phyloP scores from a whole-genome alignment of 2,113 vertebrate species.

The Cricetomys ansorgei region DNA sequence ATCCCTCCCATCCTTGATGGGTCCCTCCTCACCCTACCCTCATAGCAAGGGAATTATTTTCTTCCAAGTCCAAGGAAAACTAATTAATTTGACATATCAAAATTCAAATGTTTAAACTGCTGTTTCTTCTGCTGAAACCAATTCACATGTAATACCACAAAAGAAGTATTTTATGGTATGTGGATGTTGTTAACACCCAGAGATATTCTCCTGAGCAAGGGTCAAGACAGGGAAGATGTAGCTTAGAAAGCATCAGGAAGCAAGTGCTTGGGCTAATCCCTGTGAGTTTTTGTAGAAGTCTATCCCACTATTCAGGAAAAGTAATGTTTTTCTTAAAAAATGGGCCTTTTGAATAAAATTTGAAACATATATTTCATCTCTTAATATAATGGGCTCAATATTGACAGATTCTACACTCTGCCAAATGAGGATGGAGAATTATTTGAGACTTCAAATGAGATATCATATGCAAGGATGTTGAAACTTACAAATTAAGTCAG shows the following conservation, averaged over 20 bases:
- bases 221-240: neutral
- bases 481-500: neutral
- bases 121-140: neutral
- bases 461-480: neutral
- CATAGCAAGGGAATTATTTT: neutral
- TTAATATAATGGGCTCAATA: neutral
- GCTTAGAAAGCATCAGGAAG: conserved; percentile 30
- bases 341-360: neutral
- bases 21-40: neutral
- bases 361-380: neutral
- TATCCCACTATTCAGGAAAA: neutral
- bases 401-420: neutral
- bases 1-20: neutral
- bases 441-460: neutral
- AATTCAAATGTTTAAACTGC: neutral
- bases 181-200: neutral
- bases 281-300: neutral
- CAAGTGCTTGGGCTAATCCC: neutral
- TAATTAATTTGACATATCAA: conserved; percentile 29
- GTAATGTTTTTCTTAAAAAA: neutral
- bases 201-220: neutral
- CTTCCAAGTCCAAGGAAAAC: conserved; percentile 34
- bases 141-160: neutral
- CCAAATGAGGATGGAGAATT: conserved; percentile 8
- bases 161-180: neutral